Percentiles rank a stretch among this genome's conserved stretches.
Conservation (phyloP, 2,888 invertebrate species). For the Eupeodes luniger region DNA sequence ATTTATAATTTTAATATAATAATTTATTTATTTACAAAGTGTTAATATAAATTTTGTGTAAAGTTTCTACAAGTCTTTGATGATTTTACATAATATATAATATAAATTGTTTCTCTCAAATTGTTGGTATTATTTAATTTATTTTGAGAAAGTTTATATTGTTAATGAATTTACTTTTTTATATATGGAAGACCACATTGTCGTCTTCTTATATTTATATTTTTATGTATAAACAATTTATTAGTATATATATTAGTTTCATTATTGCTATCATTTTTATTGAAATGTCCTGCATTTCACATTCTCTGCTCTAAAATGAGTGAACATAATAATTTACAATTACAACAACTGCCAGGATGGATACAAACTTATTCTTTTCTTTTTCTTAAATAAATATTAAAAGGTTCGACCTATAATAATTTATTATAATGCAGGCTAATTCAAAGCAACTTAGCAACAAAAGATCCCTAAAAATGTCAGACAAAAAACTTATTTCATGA, state of each 20-base stretch:
- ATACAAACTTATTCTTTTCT: conserved; percentile 44
- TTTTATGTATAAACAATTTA: conserved; percentile 31
- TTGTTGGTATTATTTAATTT: conserved; percentile 39
- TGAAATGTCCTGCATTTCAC: conserved; percentile 72
- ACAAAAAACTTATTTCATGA: conserved; percentile 39
- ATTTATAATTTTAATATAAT: conserved; percentile 45
- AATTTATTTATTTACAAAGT: conserved; percentile 32
- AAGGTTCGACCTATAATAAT: neutral
- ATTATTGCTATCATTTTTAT: conserved; percentile 56
- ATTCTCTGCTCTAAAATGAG: conserved; percentile 17
- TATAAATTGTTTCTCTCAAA: conserved; percentile 44
- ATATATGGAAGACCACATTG: conserved; percentile 64
- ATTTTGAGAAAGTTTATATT: conserved; percentile 54
- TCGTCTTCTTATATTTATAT: conserved; percentile 58
- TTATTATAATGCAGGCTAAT: conserved; percentile 41
- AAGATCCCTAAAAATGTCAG: conserved; percentile 75
- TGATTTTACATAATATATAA: conserved; percentile 40
- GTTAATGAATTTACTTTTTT: conserved; percentile 3
- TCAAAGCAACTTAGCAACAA: conserved; percentile 64
- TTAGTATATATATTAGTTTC: conserved; percentile 7
- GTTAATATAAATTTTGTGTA: conserved; percentile 57
- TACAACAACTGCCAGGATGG: conserved; percentile 55
- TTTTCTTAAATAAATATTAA: neutral
- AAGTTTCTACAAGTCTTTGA: conserved; percentile 67
- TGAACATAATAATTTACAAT: conserved; percentile 47